phyloP scores from a whole-genome alignment of 2,113 vertebrate genomes.

The Anolis carolinensis region DNA sequence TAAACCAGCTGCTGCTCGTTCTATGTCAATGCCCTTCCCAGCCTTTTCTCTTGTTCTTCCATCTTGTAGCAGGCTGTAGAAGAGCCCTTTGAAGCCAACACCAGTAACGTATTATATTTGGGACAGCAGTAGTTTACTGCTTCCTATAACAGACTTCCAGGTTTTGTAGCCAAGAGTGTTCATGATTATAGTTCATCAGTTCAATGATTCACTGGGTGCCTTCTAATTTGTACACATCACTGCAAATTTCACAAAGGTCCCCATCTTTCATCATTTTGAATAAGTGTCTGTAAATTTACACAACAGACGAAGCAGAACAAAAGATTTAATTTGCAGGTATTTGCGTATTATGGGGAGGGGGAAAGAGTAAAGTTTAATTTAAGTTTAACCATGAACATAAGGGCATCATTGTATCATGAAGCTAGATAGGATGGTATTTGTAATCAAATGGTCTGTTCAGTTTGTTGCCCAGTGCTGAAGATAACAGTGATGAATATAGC shows the following conservation, averaged over 20 bases:
- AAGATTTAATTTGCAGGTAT: background rate
- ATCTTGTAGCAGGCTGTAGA: conserved; percentile 36
- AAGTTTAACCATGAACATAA: background rate
- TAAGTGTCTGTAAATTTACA: background rate
- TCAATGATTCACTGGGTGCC: conserved; percentile 23
- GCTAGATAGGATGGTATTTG: conserved; percentile 10
- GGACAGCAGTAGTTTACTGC: conserved; percentile 14
- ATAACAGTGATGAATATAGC: conserved; percentile 29
- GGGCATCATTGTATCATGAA: background rate
- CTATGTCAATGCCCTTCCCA: conserved; percentile 32
- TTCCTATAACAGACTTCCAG: conserved; percentile 19
- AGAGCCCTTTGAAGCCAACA: conserved; percentile 14
- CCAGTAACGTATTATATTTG: conserved; percentile 23
- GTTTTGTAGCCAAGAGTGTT: conserved; percentile 18
- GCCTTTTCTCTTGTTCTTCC: conserved; percentile 38
- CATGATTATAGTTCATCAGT: conserved; percentile 17
- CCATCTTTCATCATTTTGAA: conserved; percentile 1
- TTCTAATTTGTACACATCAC: conserved; percentile 21
- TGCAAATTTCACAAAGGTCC: conserved; percentile 6
- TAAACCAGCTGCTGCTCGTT: conserved; percentile 15
- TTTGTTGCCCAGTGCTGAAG: conserved; percentile 39
- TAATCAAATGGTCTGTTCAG: conserved; percentile 30
- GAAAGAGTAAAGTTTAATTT: background rate
- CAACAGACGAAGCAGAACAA: conserved; percentile 18
- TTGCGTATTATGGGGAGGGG: background rate